Base-by-base conservation (phyloP, 2,797 vertebrate genomes). In the Discoglossus pictus region DNA sequence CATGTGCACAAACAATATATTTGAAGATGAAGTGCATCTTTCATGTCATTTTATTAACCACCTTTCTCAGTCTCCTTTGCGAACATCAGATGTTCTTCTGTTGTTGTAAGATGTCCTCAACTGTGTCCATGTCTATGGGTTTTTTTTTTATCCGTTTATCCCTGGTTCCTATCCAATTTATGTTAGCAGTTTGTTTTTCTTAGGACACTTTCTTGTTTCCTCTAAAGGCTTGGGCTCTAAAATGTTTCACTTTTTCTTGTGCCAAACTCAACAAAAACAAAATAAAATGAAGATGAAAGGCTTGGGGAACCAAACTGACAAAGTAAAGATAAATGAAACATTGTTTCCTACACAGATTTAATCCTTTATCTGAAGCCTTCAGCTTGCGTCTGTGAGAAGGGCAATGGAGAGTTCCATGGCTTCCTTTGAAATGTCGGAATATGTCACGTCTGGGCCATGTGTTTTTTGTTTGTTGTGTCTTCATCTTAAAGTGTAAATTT, bases 201-300 rank as follows among this genome's bases (percentile, higher is more conserved):
- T 59, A 38, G 43, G 51, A 44, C 25, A 35, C 18, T 60, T 63
- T 68, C 59, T 68, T 68, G 43, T 74, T 70, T 77, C 65, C 43
- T 67, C 58, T 66, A 66, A 67, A 74, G 66, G 6, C 31, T 75
- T 3, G 46, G 46, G 0, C 53, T 74, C 50, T 9, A 25, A 67
- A 17, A 20, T 1, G 1, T 54, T 70, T 79, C 0, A 2, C 69
- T 65, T 44, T 70, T 58, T 43, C 56, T n/a, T 38, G 2, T 74
- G 69, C 64, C 43, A 73, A 59, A 54, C 16, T 65, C 52, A 70
- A 48, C 20, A 76, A 40, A 48, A 73, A 63, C 9, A 5, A 36
- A 58, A 38, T 8, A n/a, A 43, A 65, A 61, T 31, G 3, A 35
- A 43, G 21, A 55, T 51, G 44, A 74, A 68, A 39, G 24, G 4